Percentiles rank a stretch among this genome's conserved stretches.
Conservation (phyloP, 2,797 vertebrate genomes). For the Hephaestus fuliginosus region DNA sequence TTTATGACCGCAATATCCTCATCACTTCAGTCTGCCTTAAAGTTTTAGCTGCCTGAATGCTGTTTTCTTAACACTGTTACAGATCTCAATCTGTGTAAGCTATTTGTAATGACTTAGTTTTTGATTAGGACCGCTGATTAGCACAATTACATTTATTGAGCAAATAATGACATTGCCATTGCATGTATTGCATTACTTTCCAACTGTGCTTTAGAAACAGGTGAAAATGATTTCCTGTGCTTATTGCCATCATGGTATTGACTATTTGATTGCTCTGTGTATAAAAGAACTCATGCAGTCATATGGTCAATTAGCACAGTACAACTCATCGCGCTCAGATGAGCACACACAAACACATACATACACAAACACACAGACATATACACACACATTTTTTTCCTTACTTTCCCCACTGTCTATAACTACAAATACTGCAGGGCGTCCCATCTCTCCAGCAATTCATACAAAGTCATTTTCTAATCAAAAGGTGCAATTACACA, state of each 20-base stretch:
- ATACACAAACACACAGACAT: neutral
- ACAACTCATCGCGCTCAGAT: neutral
- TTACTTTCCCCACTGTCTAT: neutral
- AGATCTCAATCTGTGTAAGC: neutral
- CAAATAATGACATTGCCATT: neutral
- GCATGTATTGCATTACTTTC: neutral
- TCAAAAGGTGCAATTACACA: slow-evolving; percentile 49
- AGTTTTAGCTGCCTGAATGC: neutral
- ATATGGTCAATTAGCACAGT: slow-evolving; percentile 34
- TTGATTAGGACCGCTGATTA: neutral
- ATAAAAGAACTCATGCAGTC: slow-evolving; percentile 37
- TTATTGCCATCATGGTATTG: slow-evolving; percentile 13
- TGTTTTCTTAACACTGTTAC: neutral
- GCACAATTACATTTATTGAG: neutral
- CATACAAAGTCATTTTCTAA: slow-evolving; percentile 42
- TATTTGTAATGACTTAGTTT: neutral
- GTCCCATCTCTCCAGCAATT: slow-evolving; percentile 6
- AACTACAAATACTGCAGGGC: slow-evolving; percentile 1
- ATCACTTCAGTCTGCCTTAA: neutral
- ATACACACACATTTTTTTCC: neutral
- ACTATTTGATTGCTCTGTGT: slow-evolving; percentile 33
- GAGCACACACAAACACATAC: neutral
- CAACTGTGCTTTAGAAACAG: neutral
- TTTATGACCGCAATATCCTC: neutral
- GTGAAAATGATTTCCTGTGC: neutral